Conservation (phyloP, 2,113 vertebrate species). For the Mugil cephalus region DNA sequence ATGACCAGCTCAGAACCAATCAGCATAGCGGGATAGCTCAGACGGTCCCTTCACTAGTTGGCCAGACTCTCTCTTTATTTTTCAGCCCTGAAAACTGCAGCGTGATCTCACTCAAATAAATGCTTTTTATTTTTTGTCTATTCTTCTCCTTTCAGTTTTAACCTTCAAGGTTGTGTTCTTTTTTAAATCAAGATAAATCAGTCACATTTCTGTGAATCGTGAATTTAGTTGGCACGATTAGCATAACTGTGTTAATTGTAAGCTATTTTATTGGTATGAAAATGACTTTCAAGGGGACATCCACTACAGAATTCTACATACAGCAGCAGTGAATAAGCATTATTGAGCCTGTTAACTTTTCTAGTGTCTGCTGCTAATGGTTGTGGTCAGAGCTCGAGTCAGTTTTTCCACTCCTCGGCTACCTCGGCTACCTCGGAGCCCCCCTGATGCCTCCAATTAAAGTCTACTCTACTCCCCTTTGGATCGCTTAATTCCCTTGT, state of each 20-base stretch:
- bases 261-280: background rate
- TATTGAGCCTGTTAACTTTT: background rate
- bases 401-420: constrained; percentile 47
- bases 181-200: background rate
- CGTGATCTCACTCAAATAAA: no score
- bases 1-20: no score
- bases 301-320: no score
- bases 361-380: constrained; percentile 56
- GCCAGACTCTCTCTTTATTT: no score
- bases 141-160: no score
- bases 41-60: no score
- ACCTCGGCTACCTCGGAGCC: constrained; percentile 69
- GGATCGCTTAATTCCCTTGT: constrained; percentile 50
- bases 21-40: no score
- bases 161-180: background rate
- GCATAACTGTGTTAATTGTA: no score
- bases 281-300: background rate
- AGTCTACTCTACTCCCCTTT: constrained; percentile 50
- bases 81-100: no score
- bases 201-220: background rate
- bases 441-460: constrained; percentile 67
- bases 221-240: background rate
- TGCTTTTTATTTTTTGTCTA: no score
- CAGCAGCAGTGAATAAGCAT: background rate
- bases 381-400: constrained; percentile 60